phyloP scores from a whole-genome alignment of 2,888 invertebrate species.

The Cataglyphis livida region DNA sequence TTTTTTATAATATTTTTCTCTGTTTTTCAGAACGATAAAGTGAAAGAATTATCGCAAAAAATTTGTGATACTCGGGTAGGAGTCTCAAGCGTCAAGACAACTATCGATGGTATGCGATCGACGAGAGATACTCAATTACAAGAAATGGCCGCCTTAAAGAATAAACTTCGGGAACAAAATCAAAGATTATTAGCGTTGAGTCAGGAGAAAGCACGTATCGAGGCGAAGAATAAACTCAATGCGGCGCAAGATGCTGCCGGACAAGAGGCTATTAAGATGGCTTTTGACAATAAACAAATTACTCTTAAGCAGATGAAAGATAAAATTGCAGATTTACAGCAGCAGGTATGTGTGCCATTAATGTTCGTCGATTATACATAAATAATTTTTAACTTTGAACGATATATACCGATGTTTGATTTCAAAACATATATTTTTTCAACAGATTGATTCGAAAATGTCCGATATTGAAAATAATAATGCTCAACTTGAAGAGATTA shows the following conservation, averaged over 20 bases:
- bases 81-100: constrained; percentile 96
- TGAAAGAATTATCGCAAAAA: constrained; percentile 92
- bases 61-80: constrained; percentile 94
- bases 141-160: constrained; percentile 94
- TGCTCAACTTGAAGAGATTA: constrained; percentile 91
- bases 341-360: constrained; percentile 84
- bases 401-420: constrained; percentile 11
- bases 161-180: constrained; percentile 94
- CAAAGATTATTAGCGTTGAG: constrained; percentile 92
- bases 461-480: constrained; percentile 94
- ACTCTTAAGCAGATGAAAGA: constrained; percentile 90
- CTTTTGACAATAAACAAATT: constrained; percentile 90
- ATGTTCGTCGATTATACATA: neutral
- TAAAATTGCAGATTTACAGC: constrained; percentile 91
- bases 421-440: constrained; percentile 15
- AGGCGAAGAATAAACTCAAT: constrained; percentile 89
- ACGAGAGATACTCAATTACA: constrained; percentile 96
- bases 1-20: constrained; percentile 33
- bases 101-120: constrained; percentile 98
- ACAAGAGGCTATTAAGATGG: constrained; percentile 88
- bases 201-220: constrained; percentile 93
- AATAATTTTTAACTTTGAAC: neutral
- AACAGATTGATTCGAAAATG: constrained; percentile 91
- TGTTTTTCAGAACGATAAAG: constrained; percentile 88
- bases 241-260: constrained; percentile 86